These are phyloP conservation scores for Polypterus bichir DNA, from an alignment of 2,113 vertebrate species.

Conservation along the genomic window DNA sequence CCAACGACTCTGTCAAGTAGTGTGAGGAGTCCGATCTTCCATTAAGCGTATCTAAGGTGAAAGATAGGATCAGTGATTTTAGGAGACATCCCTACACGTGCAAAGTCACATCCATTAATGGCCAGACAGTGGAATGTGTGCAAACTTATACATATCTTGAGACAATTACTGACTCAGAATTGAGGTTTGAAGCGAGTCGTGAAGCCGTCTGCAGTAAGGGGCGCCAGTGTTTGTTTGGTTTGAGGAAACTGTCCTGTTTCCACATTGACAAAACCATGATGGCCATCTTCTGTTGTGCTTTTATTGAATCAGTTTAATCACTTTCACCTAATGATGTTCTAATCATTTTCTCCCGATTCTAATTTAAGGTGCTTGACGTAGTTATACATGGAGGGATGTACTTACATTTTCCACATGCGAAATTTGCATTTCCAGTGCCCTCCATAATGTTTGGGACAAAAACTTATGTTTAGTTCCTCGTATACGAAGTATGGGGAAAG, in stretches of 20 bases:
- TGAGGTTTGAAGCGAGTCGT: too few relatives aligned
- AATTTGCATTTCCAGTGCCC: too few relatives aligned
- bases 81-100: too few relatives aligned
- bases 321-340: not conserved
- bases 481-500: too few relatives aligned
- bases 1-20: not conserved
- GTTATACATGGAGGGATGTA: too few relatives aligned
- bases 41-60: not conserved
- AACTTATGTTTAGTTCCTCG: too few relatives aligned
- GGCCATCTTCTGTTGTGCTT: slow-evolving; percentile 1
- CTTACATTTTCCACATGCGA: too few relatives aligned
- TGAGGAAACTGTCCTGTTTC: not conserved
- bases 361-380: too few relatives aligned
- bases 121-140: slow-evolving; percentile 6
- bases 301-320: slow-evolving; percentile 10
- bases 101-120: not conserved
- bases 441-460: too few relatives aligned
- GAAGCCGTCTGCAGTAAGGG: not conserved
- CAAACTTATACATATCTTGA: slow-evolving; percentile 3
- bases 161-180: not conserved
- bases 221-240: not conserved
- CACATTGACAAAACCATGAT: too few relatives aligned
- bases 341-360: too few relatives aligned
- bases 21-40: slow-evolving; percentile 7
- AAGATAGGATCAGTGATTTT: too few relatives aligned